Evolutionary conservation across 2,113 vertebrate genomes (phyloP).

Genomic region (Herpetotheres cachinnans): DNA sequence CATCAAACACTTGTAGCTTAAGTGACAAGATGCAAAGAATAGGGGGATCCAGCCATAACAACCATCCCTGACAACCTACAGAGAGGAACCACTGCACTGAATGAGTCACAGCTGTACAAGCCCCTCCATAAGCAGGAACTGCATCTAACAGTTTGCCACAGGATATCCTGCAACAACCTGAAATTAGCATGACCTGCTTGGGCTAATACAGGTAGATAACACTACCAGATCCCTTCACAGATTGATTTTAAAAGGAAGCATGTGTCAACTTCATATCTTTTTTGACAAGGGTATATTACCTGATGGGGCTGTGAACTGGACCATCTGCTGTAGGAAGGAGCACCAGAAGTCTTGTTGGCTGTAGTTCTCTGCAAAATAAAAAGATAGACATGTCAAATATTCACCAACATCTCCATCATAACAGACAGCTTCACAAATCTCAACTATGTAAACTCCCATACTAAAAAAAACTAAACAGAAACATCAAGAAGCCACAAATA

Average conservation of each 20-base stretch:
- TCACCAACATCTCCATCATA: neutral
- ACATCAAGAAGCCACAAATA: neutral
- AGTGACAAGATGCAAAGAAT: neutral
- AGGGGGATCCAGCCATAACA: neutral
- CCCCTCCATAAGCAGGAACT: neutral
- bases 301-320: slow-evolving; percentile 83
- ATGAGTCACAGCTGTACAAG: neutral
- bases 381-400: neutral
- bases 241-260: neutral
- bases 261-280: neutral
- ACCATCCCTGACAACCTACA: neutral
- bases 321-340: slow-evolving; percentile 86
- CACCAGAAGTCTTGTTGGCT: slow-evolving; percentile 74
- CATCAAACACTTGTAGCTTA: neutral
- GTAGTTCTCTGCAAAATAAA: slow-evolving; percentile 77
- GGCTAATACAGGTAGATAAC: neutral
- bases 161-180: neutral
- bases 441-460: neutral
- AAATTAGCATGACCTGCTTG: neutral
- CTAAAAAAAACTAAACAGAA: neutral
- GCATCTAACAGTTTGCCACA: neutral
- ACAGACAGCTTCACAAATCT: neutral
- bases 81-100: neutral
- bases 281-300: slow-evolving; percentile 75
- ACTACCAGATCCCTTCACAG: neutral